A percentile compares a stretch with the other conserved stretches of the same genome.
phyloP scores from a whole-genome alignment of 2,113 vertebrate genomes.

The Saguinus imperator region DNA sequence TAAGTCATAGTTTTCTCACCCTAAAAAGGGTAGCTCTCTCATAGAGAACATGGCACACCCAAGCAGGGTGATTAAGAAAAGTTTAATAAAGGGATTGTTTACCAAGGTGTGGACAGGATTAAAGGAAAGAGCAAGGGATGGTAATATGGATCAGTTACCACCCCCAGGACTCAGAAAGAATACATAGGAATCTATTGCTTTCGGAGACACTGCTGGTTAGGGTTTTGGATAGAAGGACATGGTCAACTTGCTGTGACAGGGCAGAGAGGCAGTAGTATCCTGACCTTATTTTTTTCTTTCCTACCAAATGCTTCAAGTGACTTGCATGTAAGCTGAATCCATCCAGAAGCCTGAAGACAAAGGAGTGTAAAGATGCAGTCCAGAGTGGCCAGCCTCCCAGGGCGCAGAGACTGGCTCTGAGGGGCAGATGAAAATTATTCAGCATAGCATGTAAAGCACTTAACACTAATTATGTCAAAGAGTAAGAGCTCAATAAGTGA shows the following conservation, averaged over 20 bases:
- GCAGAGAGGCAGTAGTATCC: not conserved
- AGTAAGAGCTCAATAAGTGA: not conserved
- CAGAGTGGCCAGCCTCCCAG: not conserved
- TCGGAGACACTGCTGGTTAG: not conserved
- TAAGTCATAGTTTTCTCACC: not conserved
- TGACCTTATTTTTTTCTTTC: not conserved
- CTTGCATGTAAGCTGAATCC: not conserved
- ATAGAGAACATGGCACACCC: too few relatives aligned
- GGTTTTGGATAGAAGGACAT: not conserved
- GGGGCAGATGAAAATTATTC: not conserved
- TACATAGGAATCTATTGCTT: not conserved
- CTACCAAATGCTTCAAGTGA: not conserved
- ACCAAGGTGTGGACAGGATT: not conserved
- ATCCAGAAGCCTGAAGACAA: not conserved
- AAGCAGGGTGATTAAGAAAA: not conserved
- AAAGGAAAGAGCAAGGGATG: not conserved
- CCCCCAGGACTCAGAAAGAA: fast-evolving
- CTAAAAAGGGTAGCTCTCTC: not conserved
- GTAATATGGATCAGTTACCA: not conserved
- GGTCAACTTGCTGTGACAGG: not conserved
- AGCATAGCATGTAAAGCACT: not conserved
- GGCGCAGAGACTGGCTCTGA: not conserved
- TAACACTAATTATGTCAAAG: not conserved
- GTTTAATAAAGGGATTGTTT: not conserved
- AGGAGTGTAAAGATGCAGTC: not conserved